Percentiles rank a stretch among this genome's conserved stretches.
phyloP scores from a whole-genome alignment of 2,797 vertebrate species.

The Melanotaenia boesemani region DNA sequence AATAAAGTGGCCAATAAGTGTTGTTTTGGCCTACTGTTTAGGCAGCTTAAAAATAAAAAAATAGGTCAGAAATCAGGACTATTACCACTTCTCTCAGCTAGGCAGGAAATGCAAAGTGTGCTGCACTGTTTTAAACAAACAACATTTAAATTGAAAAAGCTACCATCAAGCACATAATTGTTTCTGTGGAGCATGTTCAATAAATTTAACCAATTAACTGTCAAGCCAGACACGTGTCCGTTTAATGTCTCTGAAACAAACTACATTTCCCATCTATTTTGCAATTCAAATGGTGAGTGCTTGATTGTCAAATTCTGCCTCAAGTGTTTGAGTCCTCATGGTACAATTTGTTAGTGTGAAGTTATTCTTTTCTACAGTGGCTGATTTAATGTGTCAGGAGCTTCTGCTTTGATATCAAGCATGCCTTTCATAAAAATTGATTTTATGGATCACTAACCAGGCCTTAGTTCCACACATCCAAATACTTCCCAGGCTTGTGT shows the following conservation, averaged over 20 bases:
- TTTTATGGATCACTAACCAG: conserved; percentile 55
- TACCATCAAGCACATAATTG: conserved; percentile 8
- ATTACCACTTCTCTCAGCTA: background rate
- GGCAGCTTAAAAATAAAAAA: too few species aligned
- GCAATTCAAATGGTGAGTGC: conserved; percentile 9
- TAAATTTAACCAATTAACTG: conserved; percentile 42
- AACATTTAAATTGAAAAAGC: background rate
- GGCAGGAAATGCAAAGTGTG: background rate
- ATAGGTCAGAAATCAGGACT: background rate
- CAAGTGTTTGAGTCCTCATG: conserved; percentile 23
- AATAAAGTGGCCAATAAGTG: too few species aligned
- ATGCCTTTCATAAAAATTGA: conserved; percentile 38
- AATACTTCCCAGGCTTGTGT: conserved; percentile 21
- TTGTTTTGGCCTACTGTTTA: too few species aligned
- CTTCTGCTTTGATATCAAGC: conserved; percentile 31
- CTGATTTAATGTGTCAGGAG: conserved; percentile 43
- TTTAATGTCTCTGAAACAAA: conserved; percentile 31
- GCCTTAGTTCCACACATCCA: conserved; percentile 31
- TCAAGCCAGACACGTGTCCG: conserved; percentile 32
- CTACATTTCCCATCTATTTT: conserved; percentile 1
- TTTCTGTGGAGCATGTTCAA: conserved; percentile 31
- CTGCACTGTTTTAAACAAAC: background rate
- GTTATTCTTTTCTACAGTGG: conserved; percentile 23
- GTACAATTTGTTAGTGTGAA: conserved; percentile 14
- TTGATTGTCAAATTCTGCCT: conserved; percentile 10